Evolutionary conservation across 2,113 vertebrate genomes (phyloP).

Genomic region (Vireo altiloquus): DNA sequence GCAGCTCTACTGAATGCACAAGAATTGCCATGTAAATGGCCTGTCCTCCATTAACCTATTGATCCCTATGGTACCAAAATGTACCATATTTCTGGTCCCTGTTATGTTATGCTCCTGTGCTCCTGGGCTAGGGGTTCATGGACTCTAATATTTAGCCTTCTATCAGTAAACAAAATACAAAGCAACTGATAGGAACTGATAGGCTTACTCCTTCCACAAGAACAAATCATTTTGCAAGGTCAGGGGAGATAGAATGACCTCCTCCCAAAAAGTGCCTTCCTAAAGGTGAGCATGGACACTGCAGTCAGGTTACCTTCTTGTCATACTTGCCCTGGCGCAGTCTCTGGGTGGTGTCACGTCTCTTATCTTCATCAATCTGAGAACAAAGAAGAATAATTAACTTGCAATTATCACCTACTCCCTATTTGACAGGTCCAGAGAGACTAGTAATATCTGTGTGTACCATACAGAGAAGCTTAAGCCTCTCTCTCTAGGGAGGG

Average conservation of each 20-base stretch:
- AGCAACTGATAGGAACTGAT: not conserved
- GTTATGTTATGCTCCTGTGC: not conserved
- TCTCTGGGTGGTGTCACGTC: slow-evolving; percentile 80
- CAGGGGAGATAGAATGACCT: not conserved
- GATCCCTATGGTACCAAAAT: not conserved
- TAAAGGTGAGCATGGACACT: not conserved
- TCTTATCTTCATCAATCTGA: slow-evolving; percentile 94
- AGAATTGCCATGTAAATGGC: not conserved
- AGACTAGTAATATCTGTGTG: not conserved
- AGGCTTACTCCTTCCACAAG: not conserved
- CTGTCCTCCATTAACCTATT: not conserved
- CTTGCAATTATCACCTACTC: not conserved
- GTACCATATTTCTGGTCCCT: not conserved
- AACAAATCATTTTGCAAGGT: not conserved
- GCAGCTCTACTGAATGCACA: not conserved
- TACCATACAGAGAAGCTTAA: not conserved
- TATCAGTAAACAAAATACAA: not conserved
- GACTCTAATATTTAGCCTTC: not conserved
- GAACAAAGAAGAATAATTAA: slow-evolving; percentile 44
- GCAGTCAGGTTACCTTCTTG: slow-evolving; percentile 83
- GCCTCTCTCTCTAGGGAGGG: not conserved
- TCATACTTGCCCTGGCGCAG: slow-evolving; percentile 87
- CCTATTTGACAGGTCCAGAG: not conserved
- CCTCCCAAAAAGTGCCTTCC: not conserved
- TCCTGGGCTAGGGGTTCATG: not conserved